Evolutionary conservation across 2,888 invertebrate genomes (phyloP).

Genomic region (Catocala sponsa): DNA sequence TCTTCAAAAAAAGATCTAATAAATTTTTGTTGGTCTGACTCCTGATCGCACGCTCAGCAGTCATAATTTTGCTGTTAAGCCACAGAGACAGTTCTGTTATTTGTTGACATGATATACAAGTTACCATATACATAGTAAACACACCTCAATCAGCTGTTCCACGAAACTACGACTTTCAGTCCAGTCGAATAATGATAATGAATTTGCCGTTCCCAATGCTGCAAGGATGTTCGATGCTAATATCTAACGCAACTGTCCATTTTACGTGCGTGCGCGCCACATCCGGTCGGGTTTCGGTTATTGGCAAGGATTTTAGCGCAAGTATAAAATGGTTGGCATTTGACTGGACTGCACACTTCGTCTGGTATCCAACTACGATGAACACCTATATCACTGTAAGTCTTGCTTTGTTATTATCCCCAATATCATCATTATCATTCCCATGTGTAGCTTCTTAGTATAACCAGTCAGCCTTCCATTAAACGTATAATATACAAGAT

Average conservation of each 20-base stretch:
- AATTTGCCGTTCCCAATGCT: conserved; percentile 39
- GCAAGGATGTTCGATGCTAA: conserved; percentile 57
- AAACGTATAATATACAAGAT: too few relatives aligned
- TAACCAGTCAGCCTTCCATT: too few relatives aligned
- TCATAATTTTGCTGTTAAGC: too few relatives aligned
- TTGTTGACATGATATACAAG: too few relatives aligned
- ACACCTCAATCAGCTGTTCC: neutral
- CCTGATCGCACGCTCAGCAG: too few relatives aligned
- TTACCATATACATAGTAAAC: too few relatives aligned
- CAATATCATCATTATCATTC: neutral
- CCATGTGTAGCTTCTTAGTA: neutral
- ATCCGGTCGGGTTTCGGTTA: conserved; percentile 47
- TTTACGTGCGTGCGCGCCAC: conserved; percentile 31
- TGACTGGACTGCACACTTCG: conserved; percentile 66
- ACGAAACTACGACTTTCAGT: neutral
- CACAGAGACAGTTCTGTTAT: too few relatives aligned
- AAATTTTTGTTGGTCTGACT: too few relatives aligned
- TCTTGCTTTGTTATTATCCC: conserved; percentile 37
- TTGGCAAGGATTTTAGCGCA: conserved; percentile 20
- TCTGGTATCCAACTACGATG: conserved; percentile 71
- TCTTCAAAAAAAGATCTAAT: too few relatives aligned
- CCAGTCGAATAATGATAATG: conserved; percentile 34
- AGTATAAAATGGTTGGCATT: conserved; percentile 36
- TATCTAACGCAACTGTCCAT: conserved; percentile 47
- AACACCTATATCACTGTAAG: conserved; percentile 79